Conservation (phyloP, 2,797 vertebrate species). For the Sebastes baramenuke region DNA sequence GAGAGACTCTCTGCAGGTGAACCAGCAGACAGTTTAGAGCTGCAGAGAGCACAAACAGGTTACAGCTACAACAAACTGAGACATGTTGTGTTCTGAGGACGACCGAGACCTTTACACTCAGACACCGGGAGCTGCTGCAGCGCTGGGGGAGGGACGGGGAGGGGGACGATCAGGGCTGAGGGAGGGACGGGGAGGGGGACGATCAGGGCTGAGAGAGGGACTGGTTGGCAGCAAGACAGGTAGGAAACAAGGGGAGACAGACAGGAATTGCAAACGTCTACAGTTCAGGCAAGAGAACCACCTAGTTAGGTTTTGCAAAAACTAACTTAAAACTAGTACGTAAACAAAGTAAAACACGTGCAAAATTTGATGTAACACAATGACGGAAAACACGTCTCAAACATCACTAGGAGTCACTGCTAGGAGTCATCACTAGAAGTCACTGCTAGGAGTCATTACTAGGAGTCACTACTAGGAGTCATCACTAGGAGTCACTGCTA, state of each 20-base stretch:
- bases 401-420: too few species aligned
- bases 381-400: too few species aligned
- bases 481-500: too few species aligned
- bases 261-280: background rate
- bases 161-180: background rate
- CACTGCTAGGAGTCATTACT: too few species aligned
- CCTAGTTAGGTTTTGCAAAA: too few species aligned
- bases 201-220: background rate
- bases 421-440: too few species aligned
- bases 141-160: background rate
- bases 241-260: background rate
- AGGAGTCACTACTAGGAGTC: too few species aligned
- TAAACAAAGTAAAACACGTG: too few species aligned
- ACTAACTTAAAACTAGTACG: too few species aligned
- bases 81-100: slow-evolving; percentile 42
- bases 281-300: too few species aligned
- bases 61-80: slow-evolving; percentile 49
- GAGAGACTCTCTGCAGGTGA: slow-evolving; percentile 43
- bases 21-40: slow-evolving; percentile 40
- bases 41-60: slow-evolving; percentile 41
- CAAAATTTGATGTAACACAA: too few species aligned
- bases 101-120: slow-evolving; percentile 46
- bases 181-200: background rate
- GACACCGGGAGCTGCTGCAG: slow-evolving; percentile 29
- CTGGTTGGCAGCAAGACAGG: background rate